Conservation (phyloP, 92 coral and sea anemone genomes). For the Phenganax stokvisi region DNA sequence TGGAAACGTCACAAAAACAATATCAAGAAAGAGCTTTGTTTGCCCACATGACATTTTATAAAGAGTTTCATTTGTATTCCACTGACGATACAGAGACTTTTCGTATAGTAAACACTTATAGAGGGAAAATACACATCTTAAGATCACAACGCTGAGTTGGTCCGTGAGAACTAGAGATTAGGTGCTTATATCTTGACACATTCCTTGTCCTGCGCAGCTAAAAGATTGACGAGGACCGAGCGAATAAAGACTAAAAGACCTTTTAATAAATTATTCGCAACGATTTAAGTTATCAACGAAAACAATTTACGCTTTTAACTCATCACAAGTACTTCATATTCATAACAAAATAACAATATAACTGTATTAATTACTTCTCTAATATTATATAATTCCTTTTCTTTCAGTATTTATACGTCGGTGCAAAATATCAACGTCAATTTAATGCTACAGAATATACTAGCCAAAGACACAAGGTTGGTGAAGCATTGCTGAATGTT, state of each 20-base stretch:
- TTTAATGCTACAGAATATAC: neutral
- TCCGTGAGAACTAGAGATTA: neutral
- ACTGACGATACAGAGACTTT: neutral
- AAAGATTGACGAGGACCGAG: neutral
- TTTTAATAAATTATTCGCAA: neutral
- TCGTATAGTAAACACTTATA: neutral
- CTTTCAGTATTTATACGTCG: neutral
- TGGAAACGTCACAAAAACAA: neutral
- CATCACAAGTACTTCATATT: neutral
- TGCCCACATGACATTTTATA: neutral
- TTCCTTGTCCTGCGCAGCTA: neutral
- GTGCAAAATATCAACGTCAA: too few species aligned
- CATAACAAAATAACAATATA: conserved; percentile 2
- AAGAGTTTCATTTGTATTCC: neutral
- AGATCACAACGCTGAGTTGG: neutral
- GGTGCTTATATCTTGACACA: neutral
- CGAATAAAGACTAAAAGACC: neutral
- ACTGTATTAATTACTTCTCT: neutral
- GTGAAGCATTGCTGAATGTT: neutral
- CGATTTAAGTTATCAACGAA: neutral
- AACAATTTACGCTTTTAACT: conserved; percentile 2
- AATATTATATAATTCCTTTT: neutral
- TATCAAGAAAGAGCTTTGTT: conserved; percentile 5
- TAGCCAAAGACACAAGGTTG: neutral
- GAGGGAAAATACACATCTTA: neutral